phyloP scores from a whole-genome alignment of 1,140 invertebrate species.

The Anadara kagoshimensis region DNA sequence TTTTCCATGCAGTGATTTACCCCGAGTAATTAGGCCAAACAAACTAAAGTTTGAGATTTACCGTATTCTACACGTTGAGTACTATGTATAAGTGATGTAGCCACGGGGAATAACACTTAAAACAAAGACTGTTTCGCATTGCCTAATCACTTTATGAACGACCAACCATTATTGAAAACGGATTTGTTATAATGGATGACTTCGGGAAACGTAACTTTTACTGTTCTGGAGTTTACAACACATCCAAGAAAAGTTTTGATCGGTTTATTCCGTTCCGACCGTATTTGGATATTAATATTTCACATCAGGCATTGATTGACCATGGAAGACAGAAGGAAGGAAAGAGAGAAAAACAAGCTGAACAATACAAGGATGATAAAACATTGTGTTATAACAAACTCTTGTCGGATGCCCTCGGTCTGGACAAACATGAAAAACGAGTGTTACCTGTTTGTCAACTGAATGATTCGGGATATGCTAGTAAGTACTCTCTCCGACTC shows the following conservation, averaged over 20 bases:
- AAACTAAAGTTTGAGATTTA: no score
- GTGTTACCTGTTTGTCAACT: constrained; percentile 3
- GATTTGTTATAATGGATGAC: no score
- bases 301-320: constrained; percentile 23
- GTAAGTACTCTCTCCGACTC: constrained; percentile 21
- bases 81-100: no score
- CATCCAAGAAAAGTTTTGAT: constrained; percentile 25
- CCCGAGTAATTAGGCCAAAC: no score
- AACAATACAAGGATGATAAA: constrained; percentile 14
- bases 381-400: constrained; percentile 21
- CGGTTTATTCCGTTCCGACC: constrained; percentile 35
- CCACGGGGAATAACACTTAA: no score
- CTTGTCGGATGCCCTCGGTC: constrained; percentile 14
- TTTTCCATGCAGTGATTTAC: no score
- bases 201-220: no score
- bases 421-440: constrained; percentile 12
- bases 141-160: no score
- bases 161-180: no score
- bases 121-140: no score
- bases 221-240: no score
- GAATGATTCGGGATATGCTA: constrained; percentile 22
- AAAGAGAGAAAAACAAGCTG: constrained; percentile 4
- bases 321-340: not conserved
- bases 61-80: no score
- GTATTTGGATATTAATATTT: constrained; percentile 22